Evolutionary conservation across 2,113 vertebrate genomes (phyloP).

Genomic region (Labrus mixtus): DNA sequence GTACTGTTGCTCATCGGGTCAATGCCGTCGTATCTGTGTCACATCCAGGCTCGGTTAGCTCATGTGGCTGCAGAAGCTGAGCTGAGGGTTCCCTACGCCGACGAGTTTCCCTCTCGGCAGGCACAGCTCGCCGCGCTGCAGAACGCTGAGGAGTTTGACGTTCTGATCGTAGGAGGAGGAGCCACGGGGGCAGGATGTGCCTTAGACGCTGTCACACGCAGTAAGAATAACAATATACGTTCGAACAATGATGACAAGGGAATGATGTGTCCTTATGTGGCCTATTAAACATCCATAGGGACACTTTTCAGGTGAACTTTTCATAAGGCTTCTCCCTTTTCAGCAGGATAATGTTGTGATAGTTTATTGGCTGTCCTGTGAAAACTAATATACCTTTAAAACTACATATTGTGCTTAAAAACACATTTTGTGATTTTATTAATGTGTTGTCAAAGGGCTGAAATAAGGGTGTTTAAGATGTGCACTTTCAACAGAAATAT

Average conservation of each 20-base stretch:
- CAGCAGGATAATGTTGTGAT: too few species aligned
- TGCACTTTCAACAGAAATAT: too few species aligned
- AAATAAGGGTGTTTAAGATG: too few species aligned
- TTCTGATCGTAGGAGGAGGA: conserved; percentile 94
- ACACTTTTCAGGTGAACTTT: too few species aligned
- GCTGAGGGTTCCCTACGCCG: conserved; percentile 65
- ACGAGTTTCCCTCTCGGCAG: conserved; percentile 86
- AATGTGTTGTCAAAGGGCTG: too few species aligned
- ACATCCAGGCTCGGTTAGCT: conserved; percentile 81
- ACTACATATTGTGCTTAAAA: too few species aligned
- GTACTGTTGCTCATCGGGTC: background rate
- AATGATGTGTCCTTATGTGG: background rate
- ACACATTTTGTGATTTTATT: too few species aligned
- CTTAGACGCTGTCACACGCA: conserved; percentile 93
- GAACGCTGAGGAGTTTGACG: conserved; percentile 87
- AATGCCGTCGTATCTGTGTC: conserved; percentile 7
- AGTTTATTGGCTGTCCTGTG: too few species aligned
- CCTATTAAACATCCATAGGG: too few species aligned
- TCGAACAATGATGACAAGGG: background rate
- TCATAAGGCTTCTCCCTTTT: too few species aligned
- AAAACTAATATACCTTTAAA: too few species aligned
- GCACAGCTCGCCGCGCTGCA: conserved; percentile 84
- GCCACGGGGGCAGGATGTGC: conserved; percentile 96
- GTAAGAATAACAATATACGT: conserved; percentile 71
- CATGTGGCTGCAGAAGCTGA: conserved; percentile 86